Conservation (phyloP, 1,140 invertebrate genomes). For the Brachionus plicatilis region DNA sequence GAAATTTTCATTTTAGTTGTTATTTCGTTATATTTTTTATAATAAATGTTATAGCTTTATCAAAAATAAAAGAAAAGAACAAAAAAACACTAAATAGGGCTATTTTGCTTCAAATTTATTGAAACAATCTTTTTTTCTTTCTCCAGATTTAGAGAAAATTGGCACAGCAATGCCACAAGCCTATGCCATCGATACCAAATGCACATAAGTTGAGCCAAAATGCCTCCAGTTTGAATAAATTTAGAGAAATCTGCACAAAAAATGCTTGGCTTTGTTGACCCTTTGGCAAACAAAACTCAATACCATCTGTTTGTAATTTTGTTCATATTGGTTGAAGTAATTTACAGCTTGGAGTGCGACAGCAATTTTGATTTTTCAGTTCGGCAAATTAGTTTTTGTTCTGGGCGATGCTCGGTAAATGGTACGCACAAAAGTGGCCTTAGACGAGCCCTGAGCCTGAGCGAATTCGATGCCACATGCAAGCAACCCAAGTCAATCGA, state of each 20-base stretch:
- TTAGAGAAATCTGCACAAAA: neutral
- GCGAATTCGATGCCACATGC: neutral
- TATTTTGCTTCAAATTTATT: neutral
- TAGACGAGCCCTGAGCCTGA: neutral
- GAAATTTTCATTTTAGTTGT: neutral
- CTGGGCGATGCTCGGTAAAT: neutral
- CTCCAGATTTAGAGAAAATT: neutral
- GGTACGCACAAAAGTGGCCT: neutral
- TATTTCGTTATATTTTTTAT: neutral
- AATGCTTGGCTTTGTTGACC: neutral
- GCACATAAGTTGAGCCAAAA: neutral
- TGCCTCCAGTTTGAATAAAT: neutral
- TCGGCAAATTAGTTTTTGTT: neutral
- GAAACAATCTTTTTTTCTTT: neutral
- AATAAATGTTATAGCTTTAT: neutral
- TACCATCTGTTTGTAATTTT: neutral
- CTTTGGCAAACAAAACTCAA: neutral
- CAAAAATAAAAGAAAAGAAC: neutral
- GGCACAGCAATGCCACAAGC: neutral
- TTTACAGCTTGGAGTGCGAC: neutral
- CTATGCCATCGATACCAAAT: neutral
- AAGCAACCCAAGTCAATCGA: neutral
- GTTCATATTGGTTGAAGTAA: neutral
- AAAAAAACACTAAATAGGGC: neutral
- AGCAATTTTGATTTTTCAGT: neutral